Conservation (phyloP, 92 coral and sea anemone genomes). For the Virgularia gustaviana region DNA sequence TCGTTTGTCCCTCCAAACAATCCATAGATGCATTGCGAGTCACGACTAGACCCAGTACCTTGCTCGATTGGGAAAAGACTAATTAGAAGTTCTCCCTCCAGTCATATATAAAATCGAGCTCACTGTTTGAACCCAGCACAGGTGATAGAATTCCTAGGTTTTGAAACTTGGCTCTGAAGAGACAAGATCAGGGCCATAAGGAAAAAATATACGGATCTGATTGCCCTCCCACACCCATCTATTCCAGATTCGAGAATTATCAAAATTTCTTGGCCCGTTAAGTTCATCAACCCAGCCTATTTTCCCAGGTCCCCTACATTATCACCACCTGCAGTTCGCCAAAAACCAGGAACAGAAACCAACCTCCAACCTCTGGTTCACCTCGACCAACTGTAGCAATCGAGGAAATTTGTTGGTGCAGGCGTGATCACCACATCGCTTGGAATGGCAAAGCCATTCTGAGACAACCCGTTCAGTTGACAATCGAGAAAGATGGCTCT, state of each 20-base stretch:
- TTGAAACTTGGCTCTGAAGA: slow-evolving; percentile 10
- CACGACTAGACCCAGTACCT: too few relatives aligned
- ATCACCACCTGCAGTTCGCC: slow-evolving; percentile 47
- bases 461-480: slow-evolving; percentile 42
- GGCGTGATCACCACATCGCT: slow-evolving; percentile 44
- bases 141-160: background rate
- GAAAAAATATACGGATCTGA: slow-evolving; percentile 22
- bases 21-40: too few relatives aligned
- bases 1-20: slow-evolving; percentile 59
- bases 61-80: slow-evolving; percentile 55
- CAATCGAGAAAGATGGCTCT: slow-evolving; percentile 57
- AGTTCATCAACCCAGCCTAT: slow-evolving; percentile 47
- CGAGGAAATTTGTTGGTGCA: slow-evolving; percentile 46
- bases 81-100: too few relatives aligned
- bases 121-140: background rate
- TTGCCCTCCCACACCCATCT: slow-evolving; percentile 23
- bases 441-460: slow-evolving; percentile 53
- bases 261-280: slow-evolving; percentile 53
- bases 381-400: too few relatives aligned
- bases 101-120: background rate
- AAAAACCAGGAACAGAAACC: slow-evolving; percentile 39
- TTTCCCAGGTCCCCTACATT: slow-evolving; percentile 49
- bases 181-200: slow-evolving; percentile 45
- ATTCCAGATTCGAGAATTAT: slow-evolving; percentile 36
- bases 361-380: too few relatives aligned